phyloP scores from a whole-genome alignment of 2,113 vertebrate genomes.

The Cyrtonyx montezumae region DNA sequence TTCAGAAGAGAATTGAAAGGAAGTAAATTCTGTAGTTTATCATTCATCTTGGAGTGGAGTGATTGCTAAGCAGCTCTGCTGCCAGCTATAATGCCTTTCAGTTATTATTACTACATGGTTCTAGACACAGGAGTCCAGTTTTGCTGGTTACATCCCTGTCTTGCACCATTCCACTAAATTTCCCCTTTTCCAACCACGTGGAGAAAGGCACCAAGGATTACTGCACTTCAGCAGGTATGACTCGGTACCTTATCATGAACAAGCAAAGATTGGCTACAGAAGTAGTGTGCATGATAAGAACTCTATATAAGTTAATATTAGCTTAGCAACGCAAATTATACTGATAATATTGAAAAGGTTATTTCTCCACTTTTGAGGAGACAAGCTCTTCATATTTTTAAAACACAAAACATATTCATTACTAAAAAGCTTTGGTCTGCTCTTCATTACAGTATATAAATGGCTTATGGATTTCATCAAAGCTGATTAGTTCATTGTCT shows the following conservation, averaged over 20 bases:
- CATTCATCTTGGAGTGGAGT: not conserved
- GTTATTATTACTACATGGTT: not conserved
- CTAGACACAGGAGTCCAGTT: not conserved
- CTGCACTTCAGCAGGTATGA: not conserved
- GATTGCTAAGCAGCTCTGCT: not conserved
- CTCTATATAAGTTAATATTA: not conserved
- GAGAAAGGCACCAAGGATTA: not conserved
- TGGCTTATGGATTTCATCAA: constrained; percentile 55
- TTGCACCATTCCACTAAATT: not conserved
- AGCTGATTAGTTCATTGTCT: constrained; percentile 55
- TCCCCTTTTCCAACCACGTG: not conserved
- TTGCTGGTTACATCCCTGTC: not conserved
- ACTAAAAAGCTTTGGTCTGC: not conserved
- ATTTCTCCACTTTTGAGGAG: not conserved
- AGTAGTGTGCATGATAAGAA: not conserved
- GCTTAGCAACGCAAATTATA: constrained; percentile 21
- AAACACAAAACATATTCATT: not conserved
- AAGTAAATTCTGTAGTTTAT: constrained; percentile 27
- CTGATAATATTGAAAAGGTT: constrained; percentile 17
- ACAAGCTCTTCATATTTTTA: constrained; percentile 1
- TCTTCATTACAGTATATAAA: constrained; percentile 1
- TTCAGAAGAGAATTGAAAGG: constrained; percentile 13
- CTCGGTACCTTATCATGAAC: not conserved
- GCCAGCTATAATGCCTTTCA: not conserved
- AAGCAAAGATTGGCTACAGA: constrained; percentile 17